Conservation (phyloP, 2,888 invertebrate genomes). For the Hofmannophila pseudospretella region DNA sequence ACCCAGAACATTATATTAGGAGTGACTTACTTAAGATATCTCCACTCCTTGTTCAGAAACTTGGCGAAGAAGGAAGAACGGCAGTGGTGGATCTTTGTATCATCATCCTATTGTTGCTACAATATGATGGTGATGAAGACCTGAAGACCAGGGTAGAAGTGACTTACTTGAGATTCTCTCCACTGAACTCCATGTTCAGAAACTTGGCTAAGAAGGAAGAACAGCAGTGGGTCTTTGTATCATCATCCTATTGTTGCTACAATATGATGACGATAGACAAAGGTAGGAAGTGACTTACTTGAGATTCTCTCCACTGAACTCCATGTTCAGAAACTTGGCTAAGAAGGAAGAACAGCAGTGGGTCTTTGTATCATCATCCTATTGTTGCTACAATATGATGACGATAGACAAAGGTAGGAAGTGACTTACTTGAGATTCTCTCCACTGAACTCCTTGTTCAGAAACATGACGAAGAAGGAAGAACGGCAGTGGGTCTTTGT, state of each 20-base stretch:
- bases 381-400: no score
- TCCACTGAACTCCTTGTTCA: constrained; percentile 98
- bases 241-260: no score
- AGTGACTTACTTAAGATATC: constrained; percentile 91
- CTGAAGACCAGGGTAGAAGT: no score
- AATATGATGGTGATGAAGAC: no score
- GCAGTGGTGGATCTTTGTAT: constrained; percentile 92
- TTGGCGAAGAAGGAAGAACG: constrained; percentile 94
- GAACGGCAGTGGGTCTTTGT: constrained; percentile 91
- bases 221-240: constrained; percentile 92
- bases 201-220: constrained; percentile 96
- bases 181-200: constrained; percentile 98
- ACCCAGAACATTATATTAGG: no score
- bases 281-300: constrained; percentile 85
- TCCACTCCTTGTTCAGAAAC: constrained; percentile 98
- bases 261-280: no score
- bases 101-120: no score
- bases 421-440: constrained; percentile 95
- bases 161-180: constrained; percentile 96
- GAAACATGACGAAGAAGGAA: constrained; percentile 95
- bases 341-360: constrained; percentile 95
- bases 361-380: no score
- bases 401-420: no score
- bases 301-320: constrained; percentile 99
- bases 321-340: constrained; percentile 96